Evolutionary conservation across 2,797 vertebrate species (phyloP), one percentile per base, ranked within the genome.

Genomic region (Cephalopachus bancanus): DNA sequence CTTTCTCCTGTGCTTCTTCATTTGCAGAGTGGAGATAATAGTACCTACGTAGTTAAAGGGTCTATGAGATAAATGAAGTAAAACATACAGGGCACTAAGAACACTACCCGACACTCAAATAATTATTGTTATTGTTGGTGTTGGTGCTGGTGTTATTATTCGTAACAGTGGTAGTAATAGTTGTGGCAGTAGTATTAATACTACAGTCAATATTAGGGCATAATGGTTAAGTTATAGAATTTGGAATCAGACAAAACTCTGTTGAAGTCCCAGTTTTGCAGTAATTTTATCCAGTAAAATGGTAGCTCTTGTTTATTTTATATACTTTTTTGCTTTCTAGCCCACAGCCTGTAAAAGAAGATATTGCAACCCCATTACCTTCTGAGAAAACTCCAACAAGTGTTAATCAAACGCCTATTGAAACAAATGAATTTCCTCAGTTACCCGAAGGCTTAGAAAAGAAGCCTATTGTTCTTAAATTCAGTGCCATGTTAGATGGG

Each of bases 371-470:
- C 7, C 99, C 99, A 0, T 98, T 99, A 90, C 99, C 99, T 81
- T 99, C 99, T 3, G 99, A 99, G 95, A 99, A 99, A 98, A 99
- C 99, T 0, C 98, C 98, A 3, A 99, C 99, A 30, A 99, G 99
- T 97, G 98, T 99, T 98, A 99, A 99, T 98, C 99, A 99, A 96
- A 99, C 99, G 0, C 99, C 99, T 0, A 96, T 99, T 7, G 99
- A 99, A 98, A 99, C 99, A 86, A 99, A 99, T 83, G 99, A 99
- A 97, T 99, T 99, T 98, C 99, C 99, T 1, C 99, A 99, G 98
- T 99, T 99, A 55, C 99, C 99, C 0, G 99, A 99, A 97, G 99
- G 99, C 79, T 98, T 99, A 96, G 99, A 99, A 96, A 99, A 99
- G 98, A 99, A 99, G 98, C 99, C 99, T 28, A 99, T 99, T 0